Percentiles rank a stretch among this genome's conserved stretches.
Conservation (phyloP, 2,797 vertebrate species). For the Chelon auratus region DNA sequence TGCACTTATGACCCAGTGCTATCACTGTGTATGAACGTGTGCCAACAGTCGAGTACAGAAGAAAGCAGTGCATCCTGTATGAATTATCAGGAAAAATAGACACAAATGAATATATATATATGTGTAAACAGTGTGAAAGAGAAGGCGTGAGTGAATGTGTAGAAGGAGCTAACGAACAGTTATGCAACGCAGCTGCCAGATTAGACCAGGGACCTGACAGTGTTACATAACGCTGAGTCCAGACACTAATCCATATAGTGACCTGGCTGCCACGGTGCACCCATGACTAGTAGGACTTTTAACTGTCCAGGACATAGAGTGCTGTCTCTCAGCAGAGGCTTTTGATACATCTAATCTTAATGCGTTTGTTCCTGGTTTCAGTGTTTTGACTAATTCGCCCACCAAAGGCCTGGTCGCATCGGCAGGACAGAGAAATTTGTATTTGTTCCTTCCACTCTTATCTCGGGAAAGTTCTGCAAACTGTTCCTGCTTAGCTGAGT, state of each 20-base stretch:
- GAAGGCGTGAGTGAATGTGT: slow-evolving; percentile 47
- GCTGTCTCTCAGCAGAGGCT: slow-evolving; percentile 9
- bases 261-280: slow-evolving; percentile 46
- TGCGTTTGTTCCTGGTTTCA: background rate
- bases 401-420: background rate
- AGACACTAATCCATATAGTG: slow-evolving; percentile 76
- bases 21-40: background rate
- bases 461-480: background rate
- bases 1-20: background rate
- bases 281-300: slow-evolving; percentile 14
- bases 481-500: background rate
- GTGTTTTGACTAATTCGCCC: background rate
- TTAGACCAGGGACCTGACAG: slow-evolving; percentile 71
- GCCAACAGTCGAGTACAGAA: slow-evolving; percentile 13
- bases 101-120: background rate
- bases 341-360: slow-evolving; percentile 1
- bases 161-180: slow-evolving; percentile 68
- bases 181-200: slow-evolving; percentile 73
- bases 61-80: background rate
- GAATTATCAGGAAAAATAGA: slow-evolving; percentile 4
- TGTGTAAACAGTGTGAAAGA: slow-evolving; percentile 13
- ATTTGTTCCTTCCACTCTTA: background rate
- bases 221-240: slow-evolving; percentile 75
- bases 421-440: background rate
- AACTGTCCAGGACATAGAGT: slow-evolving; percentile 18